Base-by-base conservation (phyloP, 2,797 vertebrate genomes). In the Masticophis lateralis region DNA sequence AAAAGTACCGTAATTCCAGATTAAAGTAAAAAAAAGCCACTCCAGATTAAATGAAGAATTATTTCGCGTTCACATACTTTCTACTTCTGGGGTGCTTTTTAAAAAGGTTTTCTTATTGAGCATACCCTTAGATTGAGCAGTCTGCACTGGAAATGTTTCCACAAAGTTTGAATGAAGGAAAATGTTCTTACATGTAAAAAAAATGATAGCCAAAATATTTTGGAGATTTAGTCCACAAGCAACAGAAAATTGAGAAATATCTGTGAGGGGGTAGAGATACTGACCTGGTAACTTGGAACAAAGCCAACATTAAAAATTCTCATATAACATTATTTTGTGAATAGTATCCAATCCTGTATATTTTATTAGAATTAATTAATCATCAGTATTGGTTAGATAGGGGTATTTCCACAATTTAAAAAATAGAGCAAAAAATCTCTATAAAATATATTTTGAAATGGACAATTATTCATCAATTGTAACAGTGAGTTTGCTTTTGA, bases 141-240 rank as follows among this genome's bases (percentile, higher is more conserved):
- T 87, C 89, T 57, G 79, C 25, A 92, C 90, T 93, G 27, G n/a
- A 86, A 69, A 0, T 91, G 53, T 22, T 89, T 94, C 94, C 51
- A 94, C 27, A 27, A 6, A 7, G n/a, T 1, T 2, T 53, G 61
- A 94, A 96, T 18, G 93, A 95, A 93, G 25, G 6, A 27, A 93
- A 94, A 93, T 88, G 16, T 63, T 83, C 56, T 59, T 83, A 61
- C 6, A n/a, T 9, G 91, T 88, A 55, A 37, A 87, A 66, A 66
- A 87, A 92, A 87, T 6, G 32, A 92, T 22, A 27, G 60, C 51
- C 83, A 25, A 43, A 57, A 74, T 0, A n/a, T n/a, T 91, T 66
- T 32, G 86, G 90, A n/a, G 5, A 47, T 51, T 18, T 27, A 79
- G 27, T n/a, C 43, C 2, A n/a, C 12, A 87, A n/a, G 59, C 7